phyloP scores from a whole-genome alignment of 1,140 invertebrate species.

The Aleiodes sp. region DNA sequence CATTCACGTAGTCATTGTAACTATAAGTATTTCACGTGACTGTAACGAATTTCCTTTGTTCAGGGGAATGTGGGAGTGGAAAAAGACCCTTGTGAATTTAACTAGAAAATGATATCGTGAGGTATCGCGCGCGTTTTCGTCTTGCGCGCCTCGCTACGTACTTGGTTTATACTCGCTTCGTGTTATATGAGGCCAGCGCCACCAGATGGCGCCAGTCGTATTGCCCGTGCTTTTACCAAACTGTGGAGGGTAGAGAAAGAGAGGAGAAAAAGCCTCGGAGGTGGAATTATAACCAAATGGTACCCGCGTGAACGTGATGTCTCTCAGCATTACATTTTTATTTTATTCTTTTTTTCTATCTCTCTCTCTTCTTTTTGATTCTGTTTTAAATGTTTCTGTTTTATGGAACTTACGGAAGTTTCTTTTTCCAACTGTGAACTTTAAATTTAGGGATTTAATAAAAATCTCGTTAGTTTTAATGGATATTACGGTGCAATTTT shows the following conservation, averaged over 20 bases:
- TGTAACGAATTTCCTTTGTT: background rate
- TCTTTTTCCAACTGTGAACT: background rate
- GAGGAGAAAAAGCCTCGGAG: background rate
- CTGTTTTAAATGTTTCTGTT: background rate
- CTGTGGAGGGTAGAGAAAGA: too few relatives aligned
- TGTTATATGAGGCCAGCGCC: constrained; percentile 18
- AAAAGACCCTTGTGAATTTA: background rate
- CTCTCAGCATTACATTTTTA: background rate
- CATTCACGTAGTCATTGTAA: constrained; percentile 9
- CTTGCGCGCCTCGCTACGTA: background rate
- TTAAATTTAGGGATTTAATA: background rate
- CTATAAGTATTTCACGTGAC: background rate
- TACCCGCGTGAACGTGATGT: background rate
- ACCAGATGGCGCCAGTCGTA: constrained; percentile 19
- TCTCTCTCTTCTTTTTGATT: background rate
- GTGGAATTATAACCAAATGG: background rate
- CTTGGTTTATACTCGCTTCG: background rate
- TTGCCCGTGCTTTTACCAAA: too few relatives aligned
- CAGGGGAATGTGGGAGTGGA: background rate
- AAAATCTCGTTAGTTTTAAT: background rate
- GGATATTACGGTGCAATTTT: too few relatives aligned
- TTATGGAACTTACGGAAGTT: background rate
- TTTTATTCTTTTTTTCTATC: background rate
- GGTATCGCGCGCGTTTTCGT: background rate
- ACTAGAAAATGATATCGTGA: background rate